Evolutionary conservation across 1,140 invertebrate genomes (phyloP).

Genomic region (Apis cerana): DNA sequence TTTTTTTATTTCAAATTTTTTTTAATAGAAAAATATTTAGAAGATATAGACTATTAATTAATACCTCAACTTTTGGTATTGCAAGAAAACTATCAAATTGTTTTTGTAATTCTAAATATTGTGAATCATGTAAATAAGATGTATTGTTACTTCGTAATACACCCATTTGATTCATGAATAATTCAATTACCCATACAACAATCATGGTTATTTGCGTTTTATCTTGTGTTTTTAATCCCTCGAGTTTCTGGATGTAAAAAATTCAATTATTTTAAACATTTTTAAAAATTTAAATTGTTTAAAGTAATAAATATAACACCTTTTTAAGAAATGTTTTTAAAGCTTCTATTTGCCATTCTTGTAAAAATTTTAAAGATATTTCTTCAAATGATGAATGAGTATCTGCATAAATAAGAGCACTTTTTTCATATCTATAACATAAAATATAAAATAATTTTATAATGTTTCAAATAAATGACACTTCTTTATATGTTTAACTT

Average conservation of each 20-base stretch:
- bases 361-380: constrained; percentile 95
- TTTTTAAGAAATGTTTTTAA: constrained; percentile 92
- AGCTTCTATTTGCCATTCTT: constrained; percentile 90
- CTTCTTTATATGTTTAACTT: constrained; percentile 61
- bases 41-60: background rate
- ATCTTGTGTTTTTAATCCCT: constrained; percentile 83
- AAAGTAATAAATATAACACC: constrained; percentile 79
- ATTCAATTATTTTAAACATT: background rate
- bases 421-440: constrained; percentile 86
- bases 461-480: background rate
- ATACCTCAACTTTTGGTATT: constrained; percentile 83
- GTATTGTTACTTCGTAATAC: constrained; percentile 83
- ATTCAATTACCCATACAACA: constrained; percentile 95
- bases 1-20: background rate
- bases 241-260: constrained; percentile 79
- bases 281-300: background rate
- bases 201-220: constrained; percentile 94
- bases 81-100: constrained; percentile 90
- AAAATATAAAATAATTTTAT: constrained; percentile 40
- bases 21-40: background rate
- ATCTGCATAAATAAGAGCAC: constrained; percentile 93
- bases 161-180: constrained; percentile 94
- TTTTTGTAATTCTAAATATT: constrained; percentile 87
- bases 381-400: constrained; percentile 97
- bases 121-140: constrained; percentile 69